Percentiles rank a stretch among this genome's conserved stretches.
Conservation (phyloP, 1,140 invertebrate genomes). For the Cardiocondyla obscurior region DNA sequence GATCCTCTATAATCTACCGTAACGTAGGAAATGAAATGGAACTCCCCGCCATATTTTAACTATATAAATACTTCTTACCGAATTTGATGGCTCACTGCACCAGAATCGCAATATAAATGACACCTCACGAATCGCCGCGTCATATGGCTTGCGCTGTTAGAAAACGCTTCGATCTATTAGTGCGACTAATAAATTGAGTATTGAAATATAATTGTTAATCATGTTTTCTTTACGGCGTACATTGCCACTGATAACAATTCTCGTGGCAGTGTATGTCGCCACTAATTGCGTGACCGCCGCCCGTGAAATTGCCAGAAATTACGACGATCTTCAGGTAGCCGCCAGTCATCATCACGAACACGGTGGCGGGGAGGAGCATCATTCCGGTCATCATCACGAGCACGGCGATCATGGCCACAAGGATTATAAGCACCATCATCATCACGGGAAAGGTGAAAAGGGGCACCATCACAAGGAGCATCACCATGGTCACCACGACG, state of each 20-base stretch:
- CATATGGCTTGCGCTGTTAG: not conserved
- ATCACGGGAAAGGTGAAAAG: conserved; percentile 86
- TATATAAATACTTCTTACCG: conserved; percentile 19
- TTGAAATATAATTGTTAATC: not conserved
- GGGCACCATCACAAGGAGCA: conserved; percentile 87
- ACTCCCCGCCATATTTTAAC: conserved; percentile 20
- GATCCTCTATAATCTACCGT: not conserved
- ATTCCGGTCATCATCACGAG: conserved; percentile 83
- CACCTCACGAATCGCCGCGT: not conserved
- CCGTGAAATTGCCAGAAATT: conserved; percentile 30
- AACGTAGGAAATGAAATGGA: conserved; percentile 32
- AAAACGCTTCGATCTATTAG: conserved; percentile 25
- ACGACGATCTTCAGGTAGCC: conserved; percentile 50
- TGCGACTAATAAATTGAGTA: conserved; percentile 13
- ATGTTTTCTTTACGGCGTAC: conserved; percentile 17
- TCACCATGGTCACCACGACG: conserved; percentile 86
- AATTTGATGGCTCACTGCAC: conserved; percentile 24
- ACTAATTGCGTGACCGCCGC: not conserved
- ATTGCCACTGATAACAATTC: conserved; percentile 11
- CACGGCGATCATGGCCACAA: conserved; percentile 84
- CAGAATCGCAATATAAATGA: conserved; percentile 39
- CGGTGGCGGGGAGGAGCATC: conserved; percentile 85
- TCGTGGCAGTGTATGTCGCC: conserved; percentile 41
- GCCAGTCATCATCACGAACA: conserved; percentile 83
- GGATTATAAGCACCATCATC: conserved; percentile 85